Evolutionary conservation across 1,140 invertebrate genomes (phyloP).

Genomic region (Leucophenga varia): DNA sequence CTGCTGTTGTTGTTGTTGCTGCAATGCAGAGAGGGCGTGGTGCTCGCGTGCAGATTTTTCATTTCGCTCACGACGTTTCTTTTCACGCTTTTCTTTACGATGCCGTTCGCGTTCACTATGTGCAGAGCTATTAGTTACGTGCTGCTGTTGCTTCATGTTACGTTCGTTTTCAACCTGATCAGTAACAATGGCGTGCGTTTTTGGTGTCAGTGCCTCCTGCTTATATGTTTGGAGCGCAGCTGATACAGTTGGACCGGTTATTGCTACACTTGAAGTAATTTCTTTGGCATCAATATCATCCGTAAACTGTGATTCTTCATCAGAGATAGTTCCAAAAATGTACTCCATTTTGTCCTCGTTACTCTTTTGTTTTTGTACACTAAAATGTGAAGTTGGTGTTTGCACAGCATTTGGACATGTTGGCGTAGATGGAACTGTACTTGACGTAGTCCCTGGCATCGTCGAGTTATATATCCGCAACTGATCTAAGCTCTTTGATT

Average conservation of each 20-base stretch:
- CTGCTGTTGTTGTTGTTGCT: conserved; percentile 43
- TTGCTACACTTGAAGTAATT: conserved; percentile 13
- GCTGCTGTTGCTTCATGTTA: conserved; percentile 27
- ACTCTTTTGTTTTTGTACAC: conserved; percentile 14
- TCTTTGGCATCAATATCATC: conserved; percentile 26
- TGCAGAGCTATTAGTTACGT: conserved; percentile 10
- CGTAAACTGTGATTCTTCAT: conserved; percentile 64
- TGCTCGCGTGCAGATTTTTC: conserved; percentile 49
- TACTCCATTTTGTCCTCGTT: conserved; percentile 80
- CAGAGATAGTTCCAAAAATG: conserved; percentile 82
- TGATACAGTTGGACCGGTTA: conserved; percentile 44
- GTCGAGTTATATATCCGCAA: conserved; percentile 11
- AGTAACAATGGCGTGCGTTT: conserved; percentile 25
- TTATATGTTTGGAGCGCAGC: conserved; percentile 51
- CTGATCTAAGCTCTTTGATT: conserved; percentile 50
- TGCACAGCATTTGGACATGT: conserved; percentile 7
- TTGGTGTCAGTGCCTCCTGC: conserved; percentile 34
- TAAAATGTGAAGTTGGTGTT: conserved; percentile 1
- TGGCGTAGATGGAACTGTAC: no score
- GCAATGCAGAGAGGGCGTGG: conserved; percentile 27
- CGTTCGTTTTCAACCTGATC: conserved; percentile 8
- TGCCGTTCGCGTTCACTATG: conserved; percentile 41
- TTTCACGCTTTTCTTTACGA: conserved; percentile 66
- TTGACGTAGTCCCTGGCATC: conserved; percentile 16
- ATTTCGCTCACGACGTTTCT: conserved; percentile 66